Evolutionary conservation across 2,797 vertebrate genomes (phyloP), one percentile per base, ranked within the genome.

Genomic region (Manis javanica): DNA sequence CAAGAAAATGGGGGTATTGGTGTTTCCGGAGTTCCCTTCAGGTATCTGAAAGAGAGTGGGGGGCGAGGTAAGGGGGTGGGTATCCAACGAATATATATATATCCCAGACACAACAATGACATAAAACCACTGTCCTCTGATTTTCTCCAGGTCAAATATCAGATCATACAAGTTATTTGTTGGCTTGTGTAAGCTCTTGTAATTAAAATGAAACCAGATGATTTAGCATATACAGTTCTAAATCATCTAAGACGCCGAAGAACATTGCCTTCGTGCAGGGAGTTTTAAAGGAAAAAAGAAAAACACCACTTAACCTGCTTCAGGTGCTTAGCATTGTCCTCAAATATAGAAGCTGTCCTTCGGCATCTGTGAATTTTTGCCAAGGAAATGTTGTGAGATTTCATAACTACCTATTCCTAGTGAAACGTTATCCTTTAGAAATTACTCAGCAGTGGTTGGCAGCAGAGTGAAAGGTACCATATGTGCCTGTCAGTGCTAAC

Each of bases 281-380:
- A 95, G 23, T 78, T 61, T 46, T 51, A 74, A 85, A 72, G 55
- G 34, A 7, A 74, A 59, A 49, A 89, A 46, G 46, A 46, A 24
- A 12, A 46, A 37, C 19, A 42, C 87, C 66, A 23, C 46, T 46
- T 46, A 46, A 42, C 29, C 64, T 90, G 39, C 55, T 82, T 86
- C 31, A 42, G n/a, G 55, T 86, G 74, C n/a, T 83, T 68, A 63
- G 68, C 61, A 66, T 82, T 86, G 14, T 77, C 29, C n/a, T 71
- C 15, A 24, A 91, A 53, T 92, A 71, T 26, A 90, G 81, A 96
- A 68, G 51, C 37, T 78, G 23, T 55, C 12, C 6, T 64, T 90
- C 53, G 64, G 55, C 49, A 39, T 87, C 23, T 75, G 75, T 77
- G 92, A 69, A 49, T 87, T 90, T 95, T 93, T 83, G 26, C 69